phyloP scores from a whole-genome alignment of 2,888 invertebrate genomes.

The Heteropelma amictum region DNA sequence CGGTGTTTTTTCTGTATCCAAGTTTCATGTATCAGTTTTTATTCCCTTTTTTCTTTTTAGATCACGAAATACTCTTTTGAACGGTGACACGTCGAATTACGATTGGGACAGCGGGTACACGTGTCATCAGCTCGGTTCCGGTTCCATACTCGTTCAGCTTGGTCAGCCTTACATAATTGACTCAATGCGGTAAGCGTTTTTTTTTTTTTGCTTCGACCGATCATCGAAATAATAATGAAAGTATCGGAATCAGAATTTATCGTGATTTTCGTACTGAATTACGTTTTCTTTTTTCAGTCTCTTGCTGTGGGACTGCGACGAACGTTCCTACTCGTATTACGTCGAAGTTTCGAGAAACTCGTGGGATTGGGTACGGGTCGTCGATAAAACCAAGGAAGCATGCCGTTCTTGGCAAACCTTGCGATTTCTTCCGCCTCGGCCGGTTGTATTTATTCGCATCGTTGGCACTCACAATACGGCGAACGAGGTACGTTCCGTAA shows the following conservation, averaged over 20 bases:
- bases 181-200: constrained; percentile 88
- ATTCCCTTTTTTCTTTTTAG: constrained; percentile 77
- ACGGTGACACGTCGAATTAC: constrained; percentile 96
- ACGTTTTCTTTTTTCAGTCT: constrained; percentile 79
- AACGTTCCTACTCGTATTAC: constrained; percentile 96
- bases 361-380: constrained; percentile 94
- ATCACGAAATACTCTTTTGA: constrained; percentile 94
- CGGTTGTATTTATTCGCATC: constrained; percentile 95
- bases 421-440: constrained; percentile 86
- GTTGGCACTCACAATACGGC: constrained; percentile 98
- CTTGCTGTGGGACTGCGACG: constrained; percentile 98
- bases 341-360: constrained; percentile 96
- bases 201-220: too few relatives aligned
- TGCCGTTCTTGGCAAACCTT: constrained; percentile 98
- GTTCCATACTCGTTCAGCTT: constrained; percentile 96
- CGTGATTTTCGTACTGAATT: not conserved
- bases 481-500: constrained; percentile 86
- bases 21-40: too few relatives aligned
- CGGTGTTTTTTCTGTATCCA: too few relatives aligned
- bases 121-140: constrained; percentile 96
- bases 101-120: constrained; percentile 99
- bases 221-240: not conserved
- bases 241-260: not conserved
- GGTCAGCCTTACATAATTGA: constrained; percentile 96
- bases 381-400: constrained; percentile 90